Evolutionary conservation across 2,797 vertebrate species (phyloP), one percentile per base, ranked within the genome.

Genomic region (Siniperca obscura): DNA sequence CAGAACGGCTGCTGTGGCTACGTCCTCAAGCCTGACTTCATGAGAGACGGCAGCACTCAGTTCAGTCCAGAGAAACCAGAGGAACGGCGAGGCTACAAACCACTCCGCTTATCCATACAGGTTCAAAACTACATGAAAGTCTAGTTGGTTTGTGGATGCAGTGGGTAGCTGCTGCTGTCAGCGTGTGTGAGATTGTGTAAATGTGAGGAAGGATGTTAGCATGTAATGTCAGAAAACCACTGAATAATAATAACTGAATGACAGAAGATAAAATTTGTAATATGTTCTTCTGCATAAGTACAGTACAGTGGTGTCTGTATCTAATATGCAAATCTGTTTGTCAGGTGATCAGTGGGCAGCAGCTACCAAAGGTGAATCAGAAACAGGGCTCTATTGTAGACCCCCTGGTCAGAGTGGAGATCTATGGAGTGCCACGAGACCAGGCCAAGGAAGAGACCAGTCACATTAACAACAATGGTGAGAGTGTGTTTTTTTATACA

Each of bases 261-360:
- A n/a, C 8, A 40, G 27, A 44, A 36, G 8, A 44, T 5, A 67
- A 30, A 11, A 36, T 5, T 0, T 3, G n/a, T 9, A 10, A 44
- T 4, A 13, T 44, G 16, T n/a, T 22, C n/a, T 27, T 46, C 19
- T 52, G 53, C n/a, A 22, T 1, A 38, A 10, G 13, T 25, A 27
- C 9, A 60, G 4, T 3, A 30, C 14, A 42, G 5, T 10, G 6
- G 27, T 36, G 34, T 71, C 16, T 75, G n/a, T 71, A 25, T 66
- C 7, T 66, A 40, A 70, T 38, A 25, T 11, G 21, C 1, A 68
- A 48, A 46, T 61, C 2, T 56, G 38, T 78, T 14, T 44, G 25
- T 22, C 93, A 99, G 98, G 95, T 99, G 71, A 97, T 99, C 80
- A 99, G 98, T 0, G 98, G 97, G 55, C 98, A 99, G 91, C 97